These are phyloP conservation scores for Diglossa brunneiventris DNA, from an alignment of 2,113 vertebrate species.

Conservation along the genomic window DNA sequence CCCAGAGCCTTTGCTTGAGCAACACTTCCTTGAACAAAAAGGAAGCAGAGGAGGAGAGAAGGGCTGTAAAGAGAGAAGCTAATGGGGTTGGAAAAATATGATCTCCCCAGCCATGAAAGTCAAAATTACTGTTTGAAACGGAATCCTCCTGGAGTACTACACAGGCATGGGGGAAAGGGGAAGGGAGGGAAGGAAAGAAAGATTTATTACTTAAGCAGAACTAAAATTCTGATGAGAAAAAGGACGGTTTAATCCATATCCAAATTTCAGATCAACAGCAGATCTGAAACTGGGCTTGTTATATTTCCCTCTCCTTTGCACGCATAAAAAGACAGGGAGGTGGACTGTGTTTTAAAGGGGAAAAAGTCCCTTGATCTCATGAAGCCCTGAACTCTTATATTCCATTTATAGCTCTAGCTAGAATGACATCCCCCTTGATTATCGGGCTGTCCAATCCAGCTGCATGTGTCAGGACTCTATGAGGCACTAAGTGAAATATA, in stretches of 20 bases:
- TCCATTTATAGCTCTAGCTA: constrained; percentile 83
- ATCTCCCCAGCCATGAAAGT: constrained; percentile 50
- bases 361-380: constrained; percentile 63
- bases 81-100: constrained; percentile 53
- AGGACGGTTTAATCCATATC: neutral
- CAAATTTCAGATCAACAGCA: neutral
- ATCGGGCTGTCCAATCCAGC: constrained; percentile 84
- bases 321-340: neutral
- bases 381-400: constrained; percentile 74
- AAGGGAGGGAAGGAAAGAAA: constrained; percentile 11
- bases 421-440: constrained; percentile 81
- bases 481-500: constrained; percentile 84
- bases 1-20: constrained; percentile 70
- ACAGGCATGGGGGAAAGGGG: neutral
- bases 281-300: constrained; percentile 32
- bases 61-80: neutral
- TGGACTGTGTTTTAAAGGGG: neutral
- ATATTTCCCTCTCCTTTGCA: constrained; percentile 32
- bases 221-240: constrained; percentile 69
- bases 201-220: constrained; percentile 72
- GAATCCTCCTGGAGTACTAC: constrained; percentile 53
- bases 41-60: constrained; percentile 50
- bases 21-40: constrained; percentile 73
- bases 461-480: constrained; percentile 74
- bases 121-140: constrained; percentile 75